Evolutionary conservation across 2,113 vertebrate genomes (phyloP).

Genomic region (Regulus satrapa): DNA sequence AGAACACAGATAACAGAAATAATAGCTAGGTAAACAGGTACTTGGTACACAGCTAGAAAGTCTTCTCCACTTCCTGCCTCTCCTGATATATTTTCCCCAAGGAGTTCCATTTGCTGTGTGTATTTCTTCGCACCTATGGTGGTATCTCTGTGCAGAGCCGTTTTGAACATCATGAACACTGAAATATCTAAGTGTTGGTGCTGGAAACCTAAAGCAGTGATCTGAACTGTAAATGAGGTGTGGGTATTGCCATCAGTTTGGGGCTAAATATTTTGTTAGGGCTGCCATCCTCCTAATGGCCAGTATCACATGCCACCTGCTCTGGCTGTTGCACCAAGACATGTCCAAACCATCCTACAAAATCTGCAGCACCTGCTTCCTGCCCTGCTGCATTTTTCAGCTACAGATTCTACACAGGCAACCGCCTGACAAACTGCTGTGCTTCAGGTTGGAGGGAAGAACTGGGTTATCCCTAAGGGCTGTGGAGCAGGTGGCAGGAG

Average conservation of each 20-base stretch:
- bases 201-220: neutral
- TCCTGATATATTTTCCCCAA: neutral
- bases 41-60: neutral
- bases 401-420: neutral
- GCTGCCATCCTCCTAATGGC: neutral
- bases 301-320: neutral
- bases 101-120: neutral
- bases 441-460: neutral
- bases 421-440: accelerated
- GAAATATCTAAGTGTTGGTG: neutral
- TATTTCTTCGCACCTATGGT: neutral
- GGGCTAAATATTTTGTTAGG: neutral
- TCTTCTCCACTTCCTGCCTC: neutral
- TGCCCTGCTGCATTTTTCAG: accelerated
- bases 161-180: neutral
- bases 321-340: neutral
- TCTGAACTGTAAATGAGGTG: neutral
- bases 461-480: neutral
- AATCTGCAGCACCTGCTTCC: neutral
- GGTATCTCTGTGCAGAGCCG: neutral
- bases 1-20: neutral
- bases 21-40: neutral
- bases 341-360: accelerated
- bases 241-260: neutral
- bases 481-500: neutral